A percentile compares a stretch with the other conserved stretches of the same genome.
Conservation (phyloP, 2,113 vertebrate genomes). For the Centropus unirufus region DNA sequence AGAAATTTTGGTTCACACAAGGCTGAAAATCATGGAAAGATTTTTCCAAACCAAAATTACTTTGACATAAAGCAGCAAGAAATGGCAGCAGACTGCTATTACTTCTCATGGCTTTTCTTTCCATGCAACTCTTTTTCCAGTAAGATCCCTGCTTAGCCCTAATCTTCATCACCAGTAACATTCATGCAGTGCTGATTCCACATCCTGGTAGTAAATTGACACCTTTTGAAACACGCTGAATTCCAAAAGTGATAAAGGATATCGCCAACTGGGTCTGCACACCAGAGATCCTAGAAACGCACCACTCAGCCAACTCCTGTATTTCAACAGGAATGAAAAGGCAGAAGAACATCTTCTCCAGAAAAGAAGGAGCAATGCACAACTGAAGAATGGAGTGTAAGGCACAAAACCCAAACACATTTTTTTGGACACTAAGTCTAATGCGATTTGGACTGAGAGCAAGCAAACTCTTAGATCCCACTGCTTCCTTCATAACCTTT, state of each 20-base stretch:
- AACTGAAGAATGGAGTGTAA: neutral
- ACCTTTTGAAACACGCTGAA: neutral
- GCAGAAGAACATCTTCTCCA: neutral
- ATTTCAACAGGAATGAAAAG: neutral
- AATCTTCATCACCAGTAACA: neutral
- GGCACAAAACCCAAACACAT: neutral
- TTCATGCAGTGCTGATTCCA: neutral
- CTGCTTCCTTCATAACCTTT: neutral
- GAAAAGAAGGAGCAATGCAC: accelerated
- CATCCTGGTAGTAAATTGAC: neutral
- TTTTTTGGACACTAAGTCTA: neutral
- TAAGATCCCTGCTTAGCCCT: neutral
- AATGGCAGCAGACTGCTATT: neutral
- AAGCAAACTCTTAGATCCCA: neutral
- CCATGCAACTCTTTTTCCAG: neutral
- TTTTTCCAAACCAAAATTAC: neutral
- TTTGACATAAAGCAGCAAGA: neutral
- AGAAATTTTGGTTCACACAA: neutral
- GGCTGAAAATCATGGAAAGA: neutral
- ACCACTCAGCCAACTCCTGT: neutral
- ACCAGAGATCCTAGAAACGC: neutral
- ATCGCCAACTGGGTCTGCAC: neutral
- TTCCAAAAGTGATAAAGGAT: neutral
- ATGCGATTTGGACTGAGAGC: neutral
- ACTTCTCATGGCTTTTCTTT: neutral